A percentile compares a stretch with the other conserved stretches of the same genome.
Conservation (phyloP, 2,888 invertebrate species). For the Ophonus ardosiacus region DNA sequence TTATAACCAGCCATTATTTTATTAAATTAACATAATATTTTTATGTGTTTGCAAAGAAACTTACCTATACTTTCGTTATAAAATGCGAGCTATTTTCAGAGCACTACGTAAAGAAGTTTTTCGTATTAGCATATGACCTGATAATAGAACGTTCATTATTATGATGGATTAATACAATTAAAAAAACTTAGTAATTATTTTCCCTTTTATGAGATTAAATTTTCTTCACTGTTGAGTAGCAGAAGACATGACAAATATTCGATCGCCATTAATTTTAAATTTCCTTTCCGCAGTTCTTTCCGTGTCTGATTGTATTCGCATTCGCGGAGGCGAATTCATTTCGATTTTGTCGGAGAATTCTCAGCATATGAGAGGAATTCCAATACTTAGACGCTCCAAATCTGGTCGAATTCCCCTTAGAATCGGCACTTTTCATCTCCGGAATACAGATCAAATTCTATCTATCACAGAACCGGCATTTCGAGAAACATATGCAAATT, state of each 20-base stretch:
- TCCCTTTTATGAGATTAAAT: background rate
- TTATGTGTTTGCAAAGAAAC: background rate
- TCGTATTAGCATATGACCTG: background rate
- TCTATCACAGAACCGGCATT: background rate
- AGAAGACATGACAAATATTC: background rate
- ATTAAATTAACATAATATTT: too few species aligned
- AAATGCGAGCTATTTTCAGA: background rate
- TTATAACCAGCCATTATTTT: too few species aligned
- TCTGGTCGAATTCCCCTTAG: background rate
- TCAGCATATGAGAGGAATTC: background rate
- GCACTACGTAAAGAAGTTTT: background rate
- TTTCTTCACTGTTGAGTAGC: background rate
- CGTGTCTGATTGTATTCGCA: background rate
- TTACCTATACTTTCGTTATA: background rate
- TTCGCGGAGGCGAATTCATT: background rate
- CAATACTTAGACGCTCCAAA: background rate
- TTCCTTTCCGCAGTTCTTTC: background rate
- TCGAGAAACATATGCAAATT: background rate
- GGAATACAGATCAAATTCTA: slow-evolving; percentile 16
- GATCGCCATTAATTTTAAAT: background rate
- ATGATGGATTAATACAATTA: background rate
- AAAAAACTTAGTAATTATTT: background rate
- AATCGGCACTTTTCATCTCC: slow-evolving; percentile 4
- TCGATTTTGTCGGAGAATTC: slow-evolving; percentile 13
- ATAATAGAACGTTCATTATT: background rate